These are phyloP conservation scores for Augochlorella aurata DNA, from an alignment of 2,888 invertebrate genomes.

Conservation along the genomic window DNA sequence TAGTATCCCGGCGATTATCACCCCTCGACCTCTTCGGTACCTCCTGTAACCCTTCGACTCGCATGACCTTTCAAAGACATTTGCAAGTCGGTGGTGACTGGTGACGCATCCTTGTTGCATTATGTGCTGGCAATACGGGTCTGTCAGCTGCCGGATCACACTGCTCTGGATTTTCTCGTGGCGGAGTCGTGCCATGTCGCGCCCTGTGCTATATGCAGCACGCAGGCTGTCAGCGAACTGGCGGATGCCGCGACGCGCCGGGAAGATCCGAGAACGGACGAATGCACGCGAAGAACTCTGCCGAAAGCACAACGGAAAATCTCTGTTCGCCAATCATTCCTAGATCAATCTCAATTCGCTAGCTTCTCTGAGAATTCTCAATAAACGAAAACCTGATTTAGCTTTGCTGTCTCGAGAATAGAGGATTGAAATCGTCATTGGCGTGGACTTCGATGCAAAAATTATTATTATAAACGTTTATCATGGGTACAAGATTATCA, in stretches of 20 bases:
- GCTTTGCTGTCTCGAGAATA: no score
- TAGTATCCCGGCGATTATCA: constrained; percentile 73
- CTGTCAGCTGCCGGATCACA: not conserved
- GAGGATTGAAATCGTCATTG: no score
- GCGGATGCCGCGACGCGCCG: no score
- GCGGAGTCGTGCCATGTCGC: not conserved
- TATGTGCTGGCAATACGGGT: not conserved
- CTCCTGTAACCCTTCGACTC: constrained; percentile 53
- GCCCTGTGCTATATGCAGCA: not conserved
- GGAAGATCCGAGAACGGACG: not conserved
- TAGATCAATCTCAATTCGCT: not conserved
- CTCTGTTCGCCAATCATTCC: not conserved
- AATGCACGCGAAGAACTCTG: not conserved
- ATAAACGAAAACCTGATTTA: no score
- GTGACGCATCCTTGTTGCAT: constrained; percentile 28
- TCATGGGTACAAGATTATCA: no score
- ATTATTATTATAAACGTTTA: no score
- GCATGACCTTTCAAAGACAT: constrained; percentile 58
- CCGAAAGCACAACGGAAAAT: not conserved
- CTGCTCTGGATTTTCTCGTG: not conserved
- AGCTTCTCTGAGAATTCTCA: no score
- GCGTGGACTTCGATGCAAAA: no score
- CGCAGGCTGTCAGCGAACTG: not conserved
- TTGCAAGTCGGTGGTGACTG: constrained; percentile 39
- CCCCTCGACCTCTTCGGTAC: constrained; percentile 68